Evolutionary conservation across 2,797 vertebrate species (phyloP).

Genomic region (Triplophysa yarkandensis): DNA sequence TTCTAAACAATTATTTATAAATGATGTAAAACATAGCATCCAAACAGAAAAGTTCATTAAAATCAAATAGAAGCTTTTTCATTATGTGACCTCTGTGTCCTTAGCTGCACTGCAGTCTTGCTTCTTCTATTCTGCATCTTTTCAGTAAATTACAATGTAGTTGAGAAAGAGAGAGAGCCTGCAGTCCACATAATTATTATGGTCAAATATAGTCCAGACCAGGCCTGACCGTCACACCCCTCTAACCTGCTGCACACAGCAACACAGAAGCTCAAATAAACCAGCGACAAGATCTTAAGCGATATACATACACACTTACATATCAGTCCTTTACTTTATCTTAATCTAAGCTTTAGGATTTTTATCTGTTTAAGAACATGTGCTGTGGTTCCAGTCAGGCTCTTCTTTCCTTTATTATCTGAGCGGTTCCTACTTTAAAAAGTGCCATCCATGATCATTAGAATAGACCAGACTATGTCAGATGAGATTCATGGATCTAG

Average conservation of each 20-base stretch:
- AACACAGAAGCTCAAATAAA: conserved; percentile 10
- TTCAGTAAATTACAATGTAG: not conserved
- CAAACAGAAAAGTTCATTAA: too few relatives aligned
- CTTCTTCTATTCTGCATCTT: not conserved
- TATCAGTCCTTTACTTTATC: not conserved
- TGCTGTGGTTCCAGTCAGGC: conserved; percentile 76
- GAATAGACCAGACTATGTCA: not conserved
- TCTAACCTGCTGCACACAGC: conserved; percentile 51
- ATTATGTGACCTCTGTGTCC: not conserved
- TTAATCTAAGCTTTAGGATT: not conserved
- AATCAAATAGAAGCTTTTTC: too few relatives aligned
- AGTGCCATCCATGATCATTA: not conserved
- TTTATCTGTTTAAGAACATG: conserved; percentile 49
- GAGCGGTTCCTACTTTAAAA: conserved; percentile 41
- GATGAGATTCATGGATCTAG: not conserved
- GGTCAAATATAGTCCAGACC: conserved; percentile 63
- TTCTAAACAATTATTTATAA: too few relatives aligned
- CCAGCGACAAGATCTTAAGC: not conserved
- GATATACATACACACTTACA: not conserved
- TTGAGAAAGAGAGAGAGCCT: conserved; percentile 18
- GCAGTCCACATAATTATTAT: conserved; percentile 61
- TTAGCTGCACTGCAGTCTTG: not conserved
- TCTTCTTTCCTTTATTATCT: too few relatives aligned
- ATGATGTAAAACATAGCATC: too few relatives aligned
- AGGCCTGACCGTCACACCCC: conserved; percentile 57